Evolutionary conservation across 2,888 invertebrate species (phyloP).

Genomic region (Amphipyra berbera): DNA sequence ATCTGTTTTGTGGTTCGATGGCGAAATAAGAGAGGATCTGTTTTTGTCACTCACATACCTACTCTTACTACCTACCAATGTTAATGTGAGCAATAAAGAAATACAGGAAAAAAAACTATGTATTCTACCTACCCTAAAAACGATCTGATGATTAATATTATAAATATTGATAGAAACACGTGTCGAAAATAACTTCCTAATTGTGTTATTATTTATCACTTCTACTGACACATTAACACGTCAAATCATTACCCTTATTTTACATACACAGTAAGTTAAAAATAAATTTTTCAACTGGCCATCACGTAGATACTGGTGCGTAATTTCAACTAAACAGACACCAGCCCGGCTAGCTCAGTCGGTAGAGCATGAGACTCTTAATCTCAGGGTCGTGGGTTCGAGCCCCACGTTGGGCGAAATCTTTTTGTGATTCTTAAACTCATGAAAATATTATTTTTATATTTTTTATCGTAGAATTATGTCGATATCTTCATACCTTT

Average conservation of each 20-base stretch:
- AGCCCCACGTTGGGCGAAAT: constrained; percentile 90
- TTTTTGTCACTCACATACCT: too few relatives aligned
- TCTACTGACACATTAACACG: background rate
- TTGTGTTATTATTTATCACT: background rate
- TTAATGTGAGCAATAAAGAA: too few relatives aligned
- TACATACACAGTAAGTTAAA: background rate
- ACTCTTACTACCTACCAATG: too few relatives aligned
- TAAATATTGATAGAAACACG: background rate
- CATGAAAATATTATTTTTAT: too few relatives aligned
- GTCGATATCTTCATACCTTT: background rate
- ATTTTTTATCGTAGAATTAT: too few relatives aligned
- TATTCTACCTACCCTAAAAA: too few relatives aligned
- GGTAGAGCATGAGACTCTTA: constrained; percentile 90
- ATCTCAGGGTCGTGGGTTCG: constrained; percentile 91
- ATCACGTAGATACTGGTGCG: accelerated
- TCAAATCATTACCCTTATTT: constrained; percentile 1
- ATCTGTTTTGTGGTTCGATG: too few relatives aligned
- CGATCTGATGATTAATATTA: too few relatives aligned
- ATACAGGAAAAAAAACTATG: too few relatives aligned
- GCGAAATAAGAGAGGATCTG: too few relatives aligned
- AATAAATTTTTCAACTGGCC: background rate
- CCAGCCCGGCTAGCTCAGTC: constrained; percentile 88
- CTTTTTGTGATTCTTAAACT: constrained; percentile 60
- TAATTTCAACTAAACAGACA: accelerated
- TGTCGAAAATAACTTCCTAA: background rate